Evolutionary conservation across 2,113 vertebrate genomes (phyloP).

Genomic region (Hippocampus comes): DNA sequence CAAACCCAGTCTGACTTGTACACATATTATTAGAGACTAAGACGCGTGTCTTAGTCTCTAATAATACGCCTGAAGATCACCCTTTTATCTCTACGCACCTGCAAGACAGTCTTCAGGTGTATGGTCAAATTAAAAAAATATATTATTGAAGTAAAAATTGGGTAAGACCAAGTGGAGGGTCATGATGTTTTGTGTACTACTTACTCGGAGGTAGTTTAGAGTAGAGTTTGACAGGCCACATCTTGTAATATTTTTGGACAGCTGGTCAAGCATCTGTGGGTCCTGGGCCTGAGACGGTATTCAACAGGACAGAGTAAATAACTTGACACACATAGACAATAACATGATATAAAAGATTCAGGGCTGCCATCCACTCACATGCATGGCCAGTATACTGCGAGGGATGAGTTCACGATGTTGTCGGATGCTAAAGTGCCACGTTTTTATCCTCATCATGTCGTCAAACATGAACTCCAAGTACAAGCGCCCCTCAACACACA

Average conservation of each 20-base stretch:
- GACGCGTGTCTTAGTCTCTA: not conserved
- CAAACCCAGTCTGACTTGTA: not conserved
- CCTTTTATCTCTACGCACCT: not conserved
- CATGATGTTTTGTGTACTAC: conserved; percentile 15
- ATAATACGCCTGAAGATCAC: not conserved
- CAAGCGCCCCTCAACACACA: conserved; percentile 94
- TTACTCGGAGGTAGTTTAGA: conserved; percentile 99
- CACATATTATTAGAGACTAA: not conserved
- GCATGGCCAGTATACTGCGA: conserved; percentile 97
- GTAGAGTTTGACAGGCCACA: conserved; percentile 98
- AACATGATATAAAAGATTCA: not conserved
- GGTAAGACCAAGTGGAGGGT: not conserved
- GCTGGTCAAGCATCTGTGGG: conserved; percentile 97
- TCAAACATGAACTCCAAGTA: conserved; percentile 99
- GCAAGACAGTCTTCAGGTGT: not conserved
- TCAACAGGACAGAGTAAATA: conserved; percentile 5
- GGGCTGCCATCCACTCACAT: conserved; percentile 75
- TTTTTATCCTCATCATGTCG: conserved; percentile 99
- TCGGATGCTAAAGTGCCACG: conserved; percentile 98
- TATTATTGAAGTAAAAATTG: not conserved
- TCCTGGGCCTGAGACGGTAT: conserved; percentile 83
- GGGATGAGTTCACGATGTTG: conserved; percentile 98
- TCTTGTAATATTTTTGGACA: conserved; percentile 98
- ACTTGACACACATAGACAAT: not conserved
- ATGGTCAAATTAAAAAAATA: not conserved